A percentile compares a stretch with the other conserved stretches of the same genome.
Conservation (phyloP, 2,888 invertebrate genomes). For the Metacarcinus magister region DNA sequence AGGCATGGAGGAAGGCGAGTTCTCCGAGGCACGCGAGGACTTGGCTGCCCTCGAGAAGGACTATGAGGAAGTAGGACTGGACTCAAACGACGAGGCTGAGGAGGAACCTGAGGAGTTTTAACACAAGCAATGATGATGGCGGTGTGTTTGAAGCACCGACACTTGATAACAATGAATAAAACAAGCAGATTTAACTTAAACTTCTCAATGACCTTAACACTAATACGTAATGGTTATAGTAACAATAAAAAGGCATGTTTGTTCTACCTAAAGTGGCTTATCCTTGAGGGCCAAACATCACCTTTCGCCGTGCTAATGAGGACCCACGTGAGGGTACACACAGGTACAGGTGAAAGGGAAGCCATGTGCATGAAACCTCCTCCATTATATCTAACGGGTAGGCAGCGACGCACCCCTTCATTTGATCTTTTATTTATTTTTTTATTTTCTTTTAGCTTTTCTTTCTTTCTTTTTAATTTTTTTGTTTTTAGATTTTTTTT, state of each 20-base stretch:
- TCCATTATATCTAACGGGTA: not conserved
- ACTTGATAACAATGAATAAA: not conserved
- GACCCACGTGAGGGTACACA: not conserved
- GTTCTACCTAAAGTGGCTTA: not conserved
- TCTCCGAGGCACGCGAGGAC: slow-evolving; percentile 85
- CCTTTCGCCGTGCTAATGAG: not conserved
- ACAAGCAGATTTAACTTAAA: not conserved
- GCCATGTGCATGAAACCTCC: not conserved
- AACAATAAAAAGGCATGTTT: not conserved
- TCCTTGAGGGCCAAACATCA: not conserved
- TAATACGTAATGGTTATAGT: not conserved
- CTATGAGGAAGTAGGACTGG: slow-evolving; percentile 85
- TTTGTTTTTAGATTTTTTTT: not conserved
- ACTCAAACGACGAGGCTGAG: slow-evolving; percentile 65
- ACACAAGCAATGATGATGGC: not conserved
- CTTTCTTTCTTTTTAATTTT: not conserved
- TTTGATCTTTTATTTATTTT: not conserved
- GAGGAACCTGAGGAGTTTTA: slow-evolving; percentile 66
- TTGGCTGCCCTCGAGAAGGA: slow-evolving; percentile 85
- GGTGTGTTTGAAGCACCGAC: not conserved
- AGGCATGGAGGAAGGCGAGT: slow-evolving; percentile 86
- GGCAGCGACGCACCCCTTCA: not conserved
- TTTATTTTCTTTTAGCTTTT: not conserved
- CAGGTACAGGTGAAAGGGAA: not conserved
- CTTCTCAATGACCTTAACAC: not conserved